phyloP scores from a whole-genome alignment of 1,140 invertebrate species.

The Chelonus insularis region DNA sequence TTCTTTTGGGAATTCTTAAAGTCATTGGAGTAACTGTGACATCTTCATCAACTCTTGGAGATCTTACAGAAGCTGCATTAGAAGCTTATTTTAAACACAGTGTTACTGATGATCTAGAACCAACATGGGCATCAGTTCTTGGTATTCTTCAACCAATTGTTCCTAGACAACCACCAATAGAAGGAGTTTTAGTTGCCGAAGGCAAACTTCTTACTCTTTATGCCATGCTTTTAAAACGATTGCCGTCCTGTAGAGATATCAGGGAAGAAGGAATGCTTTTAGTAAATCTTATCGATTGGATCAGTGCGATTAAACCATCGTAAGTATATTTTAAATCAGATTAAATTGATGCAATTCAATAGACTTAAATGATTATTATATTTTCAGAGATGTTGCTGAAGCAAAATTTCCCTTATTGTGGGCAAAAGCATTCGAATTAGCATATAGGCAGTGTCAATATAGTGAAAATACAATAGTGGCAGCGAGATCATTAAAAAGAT shows the following conservation, averaged over 20 bases:
- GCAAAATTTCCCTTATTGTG: slow-evolving; percentile 66
- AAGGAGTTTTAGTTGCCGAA: slow-evolving; percentile 52
- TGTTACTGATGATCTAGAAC: slow-evolving; percentile 46
- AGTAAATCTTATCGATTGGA: slow-evolving; percentile 58
- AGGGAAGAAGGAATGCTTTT: slow-evolving; percentile 58
- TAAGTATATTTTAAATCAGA: slow-evolving; percentile 42
- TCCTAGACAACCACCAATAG: slow-evolving; percentile 54
- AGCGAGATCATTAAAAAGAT: slow-evolving; percentile 57
- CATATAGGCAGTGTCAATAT: slow-evolving; percentile 59
- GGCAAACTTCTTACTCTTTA: slow-evolving; percentile 59
- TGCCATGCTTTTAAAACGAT: slow-evolving; percentile 56
- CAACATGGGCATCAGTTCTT: slow-evolving; percentile 56
- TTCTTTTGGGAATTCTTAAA: slow-evolving; percentile 57
- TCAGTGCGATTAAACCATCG: slow-evolving; percentile 58
- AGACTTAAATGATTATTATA: slow-evolving; percentile 26
- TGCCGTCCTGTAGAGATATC: slow-evolving; percentile 57
- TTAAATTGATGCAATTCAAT: too few relatives aligned
- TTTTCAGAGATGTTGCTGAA: slow-evolving; percentile 62
- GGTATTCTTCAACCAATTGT: slow-evolving; percentile 54
- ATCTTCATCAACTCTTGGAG: slow-evolving; percentile 53
- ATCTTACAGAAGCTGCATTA: slow-evolving; percentile 59
- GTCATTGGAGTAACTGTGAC: slow-evolving; percentile 55
- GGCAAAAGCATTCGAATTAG: slow-evolving; percentile 62
- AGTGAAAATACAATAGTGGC: slow-evolving; percentile 55
- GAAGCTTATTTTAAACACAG: slow-evolving; percentile 59